Percentiles rank a stretch among this genome's conserved stretches.
Evolutionary conservation across 2,888 invertebrate genomes (phyloP).

Genomic region (Phaonia tiefii): DNA sequence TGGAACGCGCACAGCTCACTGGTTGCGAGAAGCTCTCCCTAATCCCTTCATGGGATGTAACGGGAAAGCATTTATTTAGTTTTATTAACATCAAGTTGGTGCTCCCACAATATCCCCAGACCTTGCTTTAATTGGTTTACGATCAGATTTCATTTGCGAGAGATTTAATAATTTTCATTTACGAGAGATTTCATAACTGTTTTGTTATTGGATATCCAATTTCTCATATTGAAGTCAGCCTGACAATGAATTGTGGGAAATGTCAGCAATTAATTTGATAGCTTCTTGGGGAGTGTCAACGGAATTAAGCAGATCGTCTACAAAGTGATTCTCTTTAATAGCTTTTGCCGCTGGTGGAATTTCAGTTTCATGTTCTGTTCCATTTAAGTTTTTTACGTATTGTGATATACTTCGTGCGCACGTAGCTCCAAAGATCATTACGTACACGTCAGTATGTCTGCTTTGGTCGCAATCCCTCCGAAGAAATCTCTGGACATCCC

Average conservation of each 20-base stretch:
- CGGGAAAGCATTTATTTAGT: too few relatives aligned
- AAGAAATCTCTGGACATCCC: too few relatives aligned
- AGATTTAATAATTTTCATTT: background rate
- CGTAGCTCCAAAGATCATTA: constrained; percentile 55
- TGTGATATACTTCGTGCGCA: constrained; percentile 36
- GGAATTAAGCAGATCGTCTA: constrained; percentile 55
- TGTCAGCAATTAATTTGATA: too few relatives aligned
- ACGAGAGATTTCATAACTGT: background rate
- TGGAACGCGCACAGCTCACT: too few relatives aligned
- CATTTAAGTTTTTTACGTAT: constrained; percentile 60
- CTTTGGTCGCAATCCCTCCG: constrained; percentile 18
- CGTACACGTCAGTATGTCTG: constrained; percentile 30
- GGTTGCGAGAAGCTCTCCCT: too few relatives aligned
- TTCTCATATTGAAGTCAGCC: constrained; percentile 50
- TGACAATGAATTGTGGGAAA: constrained; percentile 25
- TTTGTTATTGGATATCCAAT: constrained; percentile 46
- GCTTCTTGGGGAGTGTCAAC: constrained; percentile 15
- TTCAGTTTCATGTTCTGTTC: constrained; percentile 11
- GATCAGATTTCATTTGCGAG: constrained; percentile 22
- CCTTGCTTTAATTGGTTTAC: constrained; percentile 40
- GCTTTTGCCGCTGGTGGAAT: constrained; percentile 39
- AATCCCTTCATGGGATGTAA: too few relatives aligned
- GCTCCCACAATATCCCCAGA: constrained; percentile 50
- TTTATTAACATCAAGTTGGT: constrained; percentile 42
- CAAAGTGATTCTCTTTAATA: constrained; percentile 56